These are phyloP conservation scores for Caracal caracal DNA, from an alignment of 2,113 vertebrate species.

Conservation along the genomic window DNA sequence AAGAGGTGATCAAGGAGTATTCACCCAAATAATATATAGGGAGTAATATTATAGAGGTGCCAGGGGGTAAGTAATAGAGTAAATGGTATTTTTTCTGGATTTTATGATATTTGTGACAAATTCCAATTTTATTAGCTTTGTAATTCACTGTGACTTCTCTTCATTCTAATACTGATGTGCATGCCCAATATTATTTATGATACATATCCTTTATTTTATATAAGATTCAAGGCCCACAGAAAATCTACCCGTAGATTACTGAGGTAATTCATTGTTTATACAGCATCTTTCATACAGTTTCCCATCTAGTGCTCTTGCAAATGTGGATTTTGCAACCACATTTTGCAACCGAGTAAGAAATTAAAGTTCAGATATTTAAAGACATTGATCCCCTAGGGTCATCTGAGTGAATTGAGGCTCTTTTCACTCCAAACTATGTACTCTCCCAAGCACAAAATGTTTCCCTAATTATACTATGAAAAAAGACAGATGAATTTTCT, in stretches of 20 bases:
- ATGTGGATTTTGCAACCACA: neutral
- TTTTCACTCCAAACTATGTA: neutral
- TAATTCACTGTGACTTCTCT: neutral
- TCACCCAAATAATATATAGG: neutral
- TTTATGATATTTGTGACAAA: neutral
- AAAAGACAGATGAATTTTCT: neutral
- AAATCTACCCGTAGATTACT: neutral
- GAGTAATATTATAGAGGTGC: neutral
- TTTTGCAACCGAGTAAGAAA: neutral
- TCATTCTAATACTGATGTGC: neutral
- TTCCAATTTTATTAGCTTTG: neutral
- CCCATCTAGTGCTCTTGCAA: neutral
- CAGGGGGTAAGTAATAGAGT: neutral
- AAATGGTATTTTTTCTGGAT: neutral
- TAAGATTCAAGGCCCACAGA: neutral
- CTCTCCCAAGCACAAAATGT: neutral
- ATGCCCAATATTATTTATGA: neutral
- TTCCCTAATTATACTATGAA: neutral
- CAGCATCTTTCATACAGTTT: neutral
- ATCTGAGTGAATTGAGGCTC: neutral
- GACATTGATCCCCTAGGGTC: neutral
- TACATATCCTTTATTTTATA: neutral
- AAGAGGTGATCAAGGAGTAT: neutral
- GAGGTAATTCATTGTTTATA: neutral
- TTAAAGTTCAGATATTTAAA: neutral